phyloP scores from a whole-genome alignment of 2,888 invertebrate genomes.

The Tolmerus cingulatus region DNA sequence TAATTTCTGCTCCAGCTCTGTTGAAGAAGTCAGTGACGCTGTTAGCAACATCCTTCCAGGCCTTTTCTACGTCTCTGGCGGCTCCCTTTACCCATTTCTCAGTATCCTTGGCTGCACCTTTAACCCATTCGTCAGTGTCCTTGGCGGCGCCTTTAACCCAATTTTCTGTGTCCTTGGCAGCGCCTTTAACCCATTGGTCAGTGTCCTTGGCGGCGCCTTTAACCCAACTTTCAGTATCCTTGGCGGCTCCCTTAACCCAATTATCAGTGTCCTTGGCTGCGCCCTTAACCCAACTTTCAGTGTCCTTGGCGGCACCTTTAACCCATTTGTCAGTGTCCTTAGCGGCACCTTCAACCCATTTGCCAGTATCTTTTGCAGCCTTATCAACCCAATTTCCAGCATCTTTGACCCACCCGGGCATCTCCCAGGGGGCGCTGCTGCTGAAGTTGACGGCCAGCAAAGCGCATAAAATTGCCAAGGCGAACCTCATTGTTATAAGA shows the following conservation, averaged over 20 bases:
- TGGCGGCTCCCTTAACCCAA: neutral
- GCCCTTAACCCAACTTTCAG: neutral
- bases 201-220: neutral
- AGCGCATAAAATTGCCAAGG: neutral
- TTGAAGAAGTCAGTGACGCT: slow-evolving; percentile 18
- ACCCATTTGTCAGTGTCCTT: neutral
- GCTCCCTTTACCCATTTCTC: neutral
- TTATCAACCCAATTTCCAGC: neutral
- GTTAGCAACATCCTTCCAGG: neutral
- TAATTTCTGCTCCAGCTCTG: slow-evolving; percentile 14
- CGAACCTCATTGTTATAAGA: neutral
- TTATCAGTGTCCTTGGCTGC: neutral
- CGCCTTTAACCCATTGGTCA: neutral
- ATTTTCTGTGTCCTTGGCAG: neutral
- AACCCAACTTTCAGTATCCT: neutral
- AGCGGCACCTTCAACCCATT: neutral
- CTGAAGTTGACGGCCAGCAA: neutral
- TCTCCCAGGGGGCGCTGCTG: neutral
- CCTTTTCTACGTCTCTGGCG: neutral
- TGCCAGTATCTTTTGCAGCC: neutral
- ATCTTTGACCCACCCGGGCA: neutral
- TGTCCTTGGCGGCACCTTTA: neutral
- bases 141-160: slow-evolving; percentile 7
- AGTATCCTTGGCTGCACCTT: neutral
- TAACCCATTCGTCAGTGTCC: neutral